A percentile compares a stretch with the other conserved stretches of the same genome.
These are phyloP conservation scores for Ctenopoma kingsleyae DNA, from an alignment of 2,797 vertebrate genomes.

Conservation along the genomic window DNA sequence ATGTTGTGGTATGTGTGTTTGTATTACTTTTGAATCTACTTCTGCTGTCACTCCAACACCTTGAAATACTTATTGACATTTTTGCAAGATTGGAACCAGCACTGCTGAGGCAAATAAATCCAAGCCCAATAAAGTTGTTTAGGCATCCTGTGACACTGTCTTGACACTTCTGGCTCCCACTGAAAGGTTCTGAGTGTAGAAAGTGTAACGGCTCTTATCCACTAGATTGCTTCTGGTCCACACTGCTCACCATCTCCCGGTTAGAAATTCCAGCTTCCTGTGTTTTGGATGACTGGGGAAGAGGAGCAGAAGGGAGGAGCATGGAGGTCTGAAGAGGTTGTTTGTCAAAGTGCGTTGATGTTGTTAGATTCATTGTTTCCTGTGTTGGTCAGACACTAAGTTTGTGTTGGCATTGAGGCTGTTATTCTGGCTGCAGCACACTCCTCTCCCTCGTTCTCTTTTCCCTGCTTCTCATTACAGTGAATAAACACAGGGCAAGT, in stretches of 20 bases:
- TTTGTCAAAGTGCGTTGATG: slow-evolving; percentile 83
- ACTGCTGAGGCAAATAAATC: slow-evolving; percentile 30
- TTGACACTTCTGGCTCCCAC: slow-evolving; percentile 64
- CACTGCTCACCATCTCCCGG: slow-evolving; percentile 40
- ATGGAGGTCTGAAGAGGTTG: slow-evolving; percentile 75
- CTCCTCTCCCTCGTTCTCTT: slow-evolving; percentile 56
- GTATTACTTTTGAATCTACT: slow-evolving; percentile 12
- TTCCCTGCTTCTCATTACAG: slow-evolving; percentile 82
- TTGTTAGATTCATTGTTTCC: slow-evolving; percentile 87
- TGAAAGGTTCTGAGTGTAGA: slow-evolving; percentile 60
- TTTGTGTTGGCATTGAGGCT: slow-evolving; percentile 83
- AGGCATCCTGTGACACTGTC: slow-evolving; percentile 60
- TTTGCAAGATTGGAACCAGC: slow-evolving; percentile 38
- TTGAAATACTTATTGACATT: slow-evolving; percentile 32
- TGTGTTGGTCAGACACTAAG: slow-evolving; percentile 77
- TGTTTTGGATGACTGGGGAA: slow-evolving; percentile 47
- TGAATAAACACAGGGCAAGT: slow-evolving; percentile 76
- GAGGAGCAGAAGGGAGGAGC: slow-evolving; percentile 60
- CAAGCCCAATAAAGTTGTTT: slow-evolving; percentile 64
- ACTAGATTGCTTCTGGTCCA: slow-evolving; percentile 56
- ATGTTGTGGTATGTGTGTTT: slow-evolving; percentile 20
- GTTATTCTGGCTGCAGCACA: slow-evolving; percentile 79
- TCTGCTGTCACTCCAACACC: slow-evolving; percentile 21
- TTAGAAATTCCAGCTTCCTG: slow-evolving; percentile 45
- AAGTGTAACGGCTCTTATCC: slow-evolving; percentile 58